Base-by-base conservation (phyloP, 2,797 vertebrate species). In the Macrochelys suwanniensis region DNA sequence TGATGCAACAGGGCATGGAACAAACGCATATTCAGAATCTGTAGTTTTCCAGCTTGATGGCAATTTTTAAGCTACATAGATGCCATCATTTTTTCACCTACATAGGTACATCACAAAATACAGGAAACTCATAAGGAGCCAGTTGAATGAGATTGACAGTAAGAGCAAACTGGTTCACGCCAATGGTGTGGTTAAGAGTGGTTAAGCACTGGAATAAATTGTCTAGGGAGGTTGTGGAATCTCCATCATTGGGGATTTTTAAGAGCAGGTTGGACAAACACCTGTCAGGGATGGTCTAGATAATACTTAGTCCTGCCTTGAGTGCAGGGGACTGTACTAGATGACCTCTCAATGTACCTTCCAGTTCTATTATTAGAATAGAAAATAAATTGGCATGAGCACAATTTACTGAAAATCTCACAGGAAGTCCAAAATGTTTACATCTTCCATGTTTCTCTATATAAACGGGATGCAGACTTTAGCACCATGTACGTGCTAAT, bases 1-100 rank as follows among this genome's bases (percentile, higher is more conserved):
- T 91, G 93, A 68, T 68, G 93, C 71, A 65, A 92, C 84, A 42
- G 8, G 82, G 95, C 93, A 91, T 57, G 94, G 93, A 87, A 89
- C 92, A 89, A 19, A 31, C 51, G 87, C 82, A 68, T 92, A 89
- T 86, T 83, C 92, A 95, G 88, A 91, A 97, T 77, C 15, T 49
- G 28, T 31, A 47, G 6, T 88, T 65, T 92, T 71, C 96, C 94
- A 92, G 45, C 54, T 68, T 93, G 28, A 85, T 37, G 84, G 50
- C 3, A 84, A 94, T 88, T 71, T 91, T 95, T 80, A 84, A 91
- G 82, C 37, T 85, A 84, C 45, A 17, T 10, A 49, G 74, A 49
- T 71, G 45, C 2, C 15, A 3, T 47, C 26, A 49, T 31, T 77
- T 49, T 77, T 49, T 77, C 45, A 77, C 12, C 26, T 47, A 10